Conservation (phyloP, 92 coral and sea anemone genomes). For the Parazoanthus swiftii region DNA sequence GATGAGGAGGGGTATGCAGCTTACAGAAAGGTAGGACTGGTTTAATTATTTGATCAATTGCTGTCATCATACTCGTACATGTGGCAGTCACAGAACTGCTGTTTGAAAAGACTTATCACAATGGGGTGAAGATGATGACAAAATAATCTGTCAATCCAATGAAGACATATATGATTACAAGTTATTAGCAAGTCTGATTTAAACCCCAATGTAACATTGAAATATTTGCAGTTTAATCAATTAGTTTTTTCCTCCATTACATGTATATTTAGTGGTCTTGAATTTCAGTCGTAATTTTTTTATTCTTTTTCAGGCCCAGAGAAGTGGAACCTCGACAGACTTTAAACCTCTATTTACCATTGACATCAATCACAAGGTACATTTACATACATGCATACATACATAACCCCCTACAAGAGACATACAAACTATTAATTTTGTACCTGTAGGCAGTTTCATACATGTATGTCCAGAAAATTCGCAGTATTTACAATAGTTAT, state of each 20-base stretch:
- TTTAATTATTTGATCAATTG: not conserved
- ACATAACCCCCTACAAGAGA: too few species aligned
- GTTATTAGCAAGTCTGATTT: slow-evolving; percentile 22
- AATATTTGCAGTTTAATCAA: too few species aligned
- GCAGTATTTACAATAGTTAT: too few species aligned
- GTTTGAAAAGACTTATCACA: not conserved
- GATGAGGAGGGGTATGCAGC: slow-evolving; percentile 98
- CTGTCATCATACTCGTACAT: not conserved
- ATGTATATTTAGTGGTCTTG: too few species aligned
- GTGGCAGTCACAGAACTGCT: not conserved
- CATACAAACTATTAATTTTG: too few species aligned
- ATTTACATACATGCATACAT: not conserved
- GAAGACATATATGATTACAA: slow-evolving; percentile 68
- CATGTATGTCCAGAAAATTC: too few species aligned
- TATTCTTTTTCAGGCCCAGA: slow-evolving; percentile 72
- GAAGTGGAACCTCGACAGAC: slow-evolving; percentile 81
- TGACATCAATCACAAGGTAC: slow-evolving; percentile 87
- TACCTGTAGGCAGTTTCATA: too few species aligned
- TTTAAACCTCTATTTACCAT: slow-evolving; percentile 89
- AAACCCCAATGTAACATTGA: not conserved
- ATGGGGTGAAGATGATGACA: slow-evolving; percentile 42
- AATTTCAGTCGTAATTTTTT: not conserved
- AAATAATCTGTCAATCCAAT: slow-evolving; percentile 99
- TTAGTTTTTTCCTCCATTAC: too few species aligned
- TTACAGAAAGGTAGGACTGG: slow-evolving; percentile 80